Evolutionary conservation across 2,888 invertebrate genomes (phyloP).

Genomic region (Microchrysa polita): DNA sequence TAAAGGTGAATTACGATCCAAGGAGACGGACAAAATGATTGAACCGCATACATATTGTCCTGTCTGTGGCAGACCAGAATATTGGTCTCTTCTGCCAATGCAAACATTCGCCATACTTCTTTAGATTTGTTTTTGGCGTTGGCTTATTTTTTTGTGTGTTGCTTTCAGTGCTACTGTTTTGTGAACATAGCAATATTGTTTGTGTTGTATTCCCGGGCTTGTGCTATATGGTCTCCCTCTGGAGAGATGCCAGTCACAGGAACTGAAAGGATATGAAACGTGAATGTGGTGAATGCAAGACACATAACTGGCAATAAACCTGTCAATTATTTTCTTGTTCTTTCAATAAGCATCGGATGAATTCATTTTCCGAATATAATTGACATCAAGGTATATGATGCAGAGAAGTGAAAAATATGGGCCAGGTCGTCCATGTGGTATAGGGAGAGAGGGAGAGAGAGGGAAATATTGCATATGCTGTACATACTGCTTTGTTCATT

Average conservation of each 20-base stretch:
- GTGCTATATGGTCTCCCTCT: background rate
- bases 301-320: conserved; percentile 37
- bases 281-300: conserved; percentile 7
- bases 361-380: conserved; percentile 37
- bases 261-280: conserved; percentile 14
- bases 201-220: background rate
- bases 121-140: conserved; percentile 17
- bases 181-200: too few relatives aligned
- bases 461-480: too few relatives aligned
- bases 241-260: conserved; percentile 30
- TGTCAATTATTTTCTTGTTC: conserved; percentile 39
- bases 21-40: conserved; percentile 1
- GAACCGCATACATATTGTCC: background rate
- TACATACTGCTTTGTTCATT: too few relatives aligned
- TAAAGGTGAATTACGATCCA: conserved; percentile 17
- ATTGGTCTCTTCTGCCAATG: conserved; percentile 3
- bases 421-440: background rate
- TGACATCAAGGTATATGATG: conserved; percentile 33
- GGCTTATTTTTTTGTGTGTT: background rate
- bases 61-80: background rate
- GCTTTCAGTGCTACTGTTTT: too few relatives aligned
- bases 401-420: background rate
- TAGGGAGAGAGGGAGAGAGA: too few relatives aligned
- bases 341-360: conserved; percentile 27
- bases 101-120: conserved; percentile 18